Base-by-base conservation (phyloP, 1,140 invertebrate species). In the Acyrthosiphon pisum region DNA sequence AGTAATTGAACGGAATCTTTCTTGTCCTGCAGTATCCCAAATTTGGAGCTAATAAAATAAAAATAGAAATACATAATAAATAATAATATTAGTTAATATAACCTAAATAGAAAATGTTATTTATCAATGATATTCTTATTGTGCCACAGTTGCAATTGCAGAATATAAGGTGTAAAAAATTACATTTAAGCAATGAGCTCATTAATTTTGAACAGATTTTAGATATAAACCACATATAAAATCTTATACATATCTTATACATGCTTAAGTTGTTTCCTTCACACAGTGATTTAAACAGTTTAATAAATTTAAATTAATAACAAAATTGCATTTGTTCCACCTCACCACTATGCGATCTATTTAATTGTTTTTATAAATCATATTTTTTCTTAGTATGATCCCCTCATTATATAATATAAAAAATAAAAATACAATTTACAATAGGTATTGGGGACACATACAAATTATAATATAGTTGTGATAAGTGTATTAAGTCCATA, bases 1-100 rank as follows among this genome's bases (percentile, higher is more conserved):
- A 20, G 99, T 99, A 94, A 99, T 99, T 11, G 99, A 99, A 94
- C 99, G 96, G 95, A 99, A 99, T 94, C 98, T 96, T 95, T 99
- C 99, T 95, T 99, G 99, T 0, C 99, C 98, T 30, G 98, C 98
- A 68, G 98, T 99, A 95, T 99, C 99, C 99, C 99, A 99, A 94
- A 99, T 99, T 96, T 99, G 98, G 93, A 99, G 96, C 98, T 99
- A 95, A 94, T 97, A 95, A 76, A 94, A 56, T 90, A n/a, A 44
- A 90, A 90, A 50, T 35, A n/a, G 11, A 3, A 68, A 14, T 6
- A 50, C 7, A 41, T 41, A 41, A 41, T 41, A 41, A 41, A 50
- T 26, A 3, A 48, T 26, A 26, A 86, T 37, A 30, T n/a, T 48
- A 83, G 20, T 83, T 22, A 46, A 23, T 48, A 37, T 84, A 44